Percentiles rank a stretch among this genome's conserved stretches.
These are phyloP conservation scores for Sorex araneus DNA, from an alignment of 2,113 vertebrate genomes.

Conservation along the genomic window DNA sequence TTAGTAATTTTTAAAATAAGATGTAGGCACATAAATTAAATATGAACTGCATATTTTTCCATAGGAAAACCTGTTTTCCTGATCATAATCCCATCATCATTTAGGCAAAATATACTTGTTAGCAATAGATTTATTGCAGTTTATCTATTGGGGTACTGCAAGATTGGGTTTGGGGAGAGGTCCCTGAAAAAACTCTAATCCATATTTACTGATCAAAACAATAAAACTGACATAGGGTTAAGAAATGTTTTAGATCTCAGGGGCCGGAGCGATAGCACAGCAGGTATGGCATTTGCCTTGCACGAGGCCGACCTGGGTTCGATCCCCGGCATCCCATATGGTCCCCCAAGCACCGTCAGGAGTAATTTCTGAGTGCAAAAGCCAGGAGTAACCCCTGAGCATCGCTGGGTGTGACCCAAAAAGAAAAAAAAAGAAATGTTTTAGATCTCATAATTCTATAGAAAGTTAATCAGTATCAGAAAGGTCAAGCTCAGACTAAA, in stretches of 20 bases:
- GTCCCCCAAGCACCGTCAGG: no score
- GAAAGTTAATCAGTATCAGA: neutral
- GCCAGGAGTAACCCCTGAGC: no score
- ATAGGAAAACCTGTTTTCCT: neutral
- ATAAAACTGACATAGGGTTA: neutral
- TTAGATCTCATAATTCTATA: neutral
- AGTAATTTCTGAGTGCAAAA: no score
- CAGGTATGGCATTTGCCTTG: no score
- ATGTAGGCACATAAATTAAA: constrained; percentile 65
- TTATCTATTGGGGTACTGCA: neutral
- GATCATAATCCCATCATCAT: constrained; percentile 27
- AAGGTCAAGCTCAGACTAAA: neutral
- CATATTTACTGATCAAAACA: neutral
- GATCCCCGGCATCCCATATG: no score
- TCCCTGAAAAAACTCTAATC: neutral
- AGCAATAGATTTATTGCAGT: neutral
- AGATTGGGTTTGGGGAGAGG: neutral
- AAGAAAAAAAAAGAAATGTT: no score
- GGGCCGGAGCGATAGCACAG: no score
- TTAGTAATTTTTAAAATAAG: constrained; percentile 64
- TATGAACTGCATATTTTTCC: constrained; percentile 50
- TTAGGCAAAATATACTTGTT: constrained; percentile 37
- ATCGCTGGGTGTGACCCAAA: no score
- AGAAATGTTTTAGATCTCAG: no score
- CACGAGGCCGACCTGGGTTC: no score